Evolutionary conservation across 2,113 vertebrate species (phyloP), one percentile per base, ranked within the genome.

Genomic region (Brevimyrus niger): DNA sequence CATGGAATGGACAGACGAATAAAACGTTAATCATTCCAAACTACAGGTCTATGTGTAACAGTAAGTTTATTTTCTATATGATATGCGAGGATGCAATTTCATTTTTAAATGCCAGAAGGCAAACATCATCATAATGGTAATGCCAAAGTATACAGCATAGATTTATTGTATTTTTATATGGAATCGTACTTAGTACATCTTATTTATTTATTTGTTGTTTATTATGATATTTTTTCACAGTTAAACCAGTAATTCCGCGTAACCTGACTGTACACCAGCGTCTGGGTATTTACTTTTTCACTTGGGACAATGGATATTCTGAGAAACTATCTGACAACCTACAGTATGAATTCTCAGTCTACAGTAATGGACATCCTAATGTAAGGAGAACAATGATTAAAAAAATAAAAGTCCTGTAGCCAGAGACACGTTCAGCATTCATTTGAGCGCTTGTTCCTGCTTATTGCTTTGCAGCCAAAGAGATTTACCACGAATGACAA

Each of bases 231-330:
- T n/a, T 84, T 55, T 55, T 38, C 50, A 19, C 51, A 89, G 88
- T 89, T 58, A 89, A 89, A 85, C 88, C 51, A 84, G 6, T 44
- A 7, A 5, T 38, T 48, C 88, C 88, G 17, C 46, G 3, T 31
- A 89, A 65, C 55, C 7, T 89, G 23, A 84, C 80, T 61, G 53
- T 89, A 4, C 3, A 15, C 51, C 13, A 1, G 80, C n/a, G 0
- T 46, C 44, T 82, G 4, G 51, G 42, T 5, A 1, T 4, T 21
- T 89, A 84, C 38, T 11, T 46, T 11, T 85, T 89, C n/a, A 55
- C 80, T n/a, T 89, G 88, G 88, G 38, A 46, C 21, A 17, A 44
- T 47, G 80, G 51, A 19, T 89, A 89, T 47, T 0, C 19, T 3
- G 3, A 51, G 44, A 31, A 31, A 2, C 2, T 19, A 3, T 7